These are phyloP conservation scores for Amblyopsis rosae DNA, from an alignment of 2,113 vertebrate species.

Conservation along the genomic window DNA sequence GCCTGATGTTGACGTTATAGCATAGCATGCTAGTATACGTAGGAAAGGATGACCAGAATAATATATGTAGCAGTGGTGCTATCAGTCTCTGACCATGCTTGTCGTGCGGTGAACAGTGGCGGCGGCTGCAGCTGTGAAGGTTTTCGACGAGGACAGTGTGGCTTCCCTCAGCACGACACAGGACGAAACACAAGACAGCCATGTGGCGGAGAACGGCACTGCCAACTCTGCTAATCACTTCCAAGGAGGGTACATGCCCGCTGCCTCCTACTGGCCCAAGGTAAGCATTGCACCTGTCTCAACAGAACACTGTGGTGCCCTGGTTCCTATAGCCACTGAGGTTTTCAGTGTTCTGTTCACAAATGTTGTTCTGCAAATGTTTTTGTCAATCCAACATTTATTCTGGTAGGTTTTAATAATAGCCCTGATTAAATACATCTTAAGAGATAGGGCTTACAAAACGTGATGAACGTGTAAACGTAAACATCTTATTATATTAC, in stretches of 20 bases:
- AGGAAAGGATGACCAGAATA: no score
- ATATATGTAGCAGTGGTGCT: neutral
- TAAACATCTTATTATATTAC: no score
- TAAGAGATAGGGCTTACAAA: no score
- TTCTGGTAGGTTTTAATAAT: no score
- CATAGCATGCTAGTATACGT: no score
- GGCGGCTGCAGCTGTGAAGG: slow-evolving; percentile 85
- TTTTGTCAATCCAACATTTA: no score
- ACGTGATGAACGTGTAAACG: no score
- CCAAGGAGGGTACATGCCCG: slow-evolving; percentile 91
- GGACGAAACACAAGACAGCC: slow-evolving; percentile 92
- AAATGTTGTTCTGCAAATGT: no score
- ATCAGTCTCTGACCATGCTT: slow-evolving; percentile 16
- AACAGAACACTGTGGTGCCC: neutral
- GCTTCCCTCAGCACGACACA: slow-evolving; percentile 90
- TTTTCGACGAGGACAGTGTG: slow-evolving; percentile 94
- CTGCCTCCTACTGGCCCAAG: slow-evolving; percentile 98
- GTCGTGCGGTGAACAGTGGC: slow-evolving; percentile 60
- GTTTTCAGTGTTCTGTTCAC: no score
- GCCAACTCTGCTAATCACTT: slow-evolving; percentile 82
- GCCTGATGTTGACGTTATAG: no score
- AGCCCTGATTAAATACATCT: no score
- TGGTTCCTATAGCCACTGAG: no score
- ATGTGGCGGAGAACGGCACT: slow-evolving; percentile 87
- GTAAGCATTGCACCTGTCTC: slow-evolving; percentile 63